Evolutionary conservation across 2,113 vertebrate species (phyloP).

Genomic region (Struthidea cinerea): DNA sequence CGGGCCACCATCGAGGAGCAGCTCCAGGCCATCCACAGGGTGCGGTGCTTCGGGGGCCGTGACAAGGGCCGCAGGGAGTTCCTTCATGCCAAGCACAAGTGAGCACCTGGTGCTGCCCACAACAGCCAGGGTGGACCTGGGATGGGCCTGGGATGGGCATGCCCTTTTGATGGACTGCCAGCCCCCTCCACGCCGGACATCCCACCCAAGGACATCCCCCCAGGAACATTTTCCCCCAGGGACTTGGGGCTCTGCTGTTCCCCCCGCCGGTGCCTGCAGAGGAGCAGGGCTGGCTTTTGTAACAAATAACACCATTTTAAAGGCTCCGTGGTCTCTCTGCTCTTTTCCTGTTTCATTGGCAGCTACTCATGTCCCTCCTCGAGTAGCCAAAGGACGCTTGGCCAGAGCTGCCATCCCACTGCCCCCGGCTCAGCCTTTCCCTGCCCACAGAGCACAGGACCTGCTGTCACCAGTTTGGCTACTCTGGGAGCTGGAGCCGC

Average conservation of each 20-base stretch:
- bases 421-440: background rate
- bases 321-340: background rate
- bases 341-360: rapidly evolving
- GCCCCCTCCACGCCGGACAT: rapidly evolving
- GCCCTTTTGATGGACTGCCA: background rate
- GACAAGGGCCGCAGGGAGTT: conserved; percentile 85
- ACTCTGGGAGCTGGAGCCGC: rapidly evolving
- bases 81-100: conserved; percentile 33
- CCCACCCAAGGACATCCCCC: rapidly evolving
- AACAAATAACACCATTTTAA: background rate
- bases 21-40: conserved; percentile 82
- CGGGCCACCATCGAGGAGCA: conserved; percentile 83
- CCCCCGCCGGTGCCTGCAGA: rapidly evolving
- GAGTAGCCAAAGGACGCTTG: background rate
- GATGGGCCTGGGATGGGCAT: background rate
- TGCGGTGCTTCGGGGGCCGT: conserved; percentile 79
- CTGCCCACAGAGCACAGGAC: background rate
- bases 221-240: background rate
- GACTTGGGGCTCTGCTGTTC: background rate
- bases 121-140: rapidly evolving
- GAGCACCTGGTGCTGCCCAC: background rate
- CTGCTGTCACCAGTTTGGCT: background rate
- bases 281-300: background rate
- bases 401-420: background rate
- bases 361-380: rapidly evolving